Evolutionary conservation across 2,113 vertebrate species (phyloP).

Genomic region (Lamprologus ornatipinnis): DNA sequence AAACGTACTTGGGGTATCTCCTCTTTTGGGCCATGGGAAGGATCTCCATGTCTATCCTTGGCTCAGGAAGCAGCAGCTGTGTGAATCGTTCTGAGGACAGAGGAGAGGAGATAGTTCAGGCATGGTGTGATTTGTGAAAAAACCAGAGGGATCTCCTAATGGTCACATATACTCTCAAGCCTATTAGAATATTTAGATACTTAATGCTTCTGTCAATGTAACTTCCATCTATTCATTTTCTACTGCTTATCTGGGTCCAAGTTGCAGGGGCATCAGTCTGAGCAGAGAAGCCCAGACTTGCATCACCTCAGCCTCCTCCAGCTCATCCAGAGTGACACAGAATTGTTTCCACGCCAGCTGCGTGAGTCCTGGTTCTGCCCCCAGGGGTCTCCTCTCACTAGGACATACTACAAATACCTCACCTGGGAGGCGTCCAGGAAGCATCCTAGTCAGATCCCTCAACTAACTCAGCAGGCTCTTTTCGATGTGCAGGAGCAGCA

Average conservation of each 20-base stretch:
- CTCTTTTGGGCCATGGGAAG: conserved; percentile 88
- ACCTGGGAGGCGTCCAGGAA: not conserved
- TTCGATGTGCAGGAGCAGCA: not conserved
- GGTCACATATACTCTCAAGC: not conserved
- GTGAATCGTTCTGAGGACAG: conserved; percentile 81
- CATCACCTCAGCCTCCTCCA: not conserved
- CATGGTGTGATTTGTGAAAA: not conserved
- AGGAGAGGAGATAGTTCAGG: not conserved
- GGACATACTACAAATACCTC: not conserved
- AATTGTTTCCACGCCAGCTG: not conserved
- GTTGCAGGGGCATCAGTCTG: not conserved
- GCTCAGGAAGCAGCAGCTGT: conserved; percentile 78
- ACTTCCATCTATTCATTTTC: not conserved
- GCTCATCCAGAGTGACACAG: not conserved
- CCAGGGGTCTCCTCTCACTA: not conserved
- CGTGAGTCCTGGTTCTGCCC: not conserved
- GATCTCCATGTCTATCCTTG: conserved; percentile 75
- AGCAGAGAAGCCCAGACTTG: not conserved
- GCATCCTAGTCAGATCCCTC: not conserved
- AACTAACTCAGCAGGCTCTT: not conserved
- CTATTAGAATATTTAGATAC: not conserved
- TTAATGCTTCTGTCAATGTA: not conserved
- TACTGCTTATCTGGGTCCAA: not conserved
- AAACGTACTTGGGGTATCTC: conserved; percentile 83
- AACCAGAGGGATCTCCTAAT: not conserved